Evolutionary conservation across 2,113 vertebrate genomes (phyloP), one percentile per base, ranked within the genome.

Genomic region (Morone chrysops): DNA sequence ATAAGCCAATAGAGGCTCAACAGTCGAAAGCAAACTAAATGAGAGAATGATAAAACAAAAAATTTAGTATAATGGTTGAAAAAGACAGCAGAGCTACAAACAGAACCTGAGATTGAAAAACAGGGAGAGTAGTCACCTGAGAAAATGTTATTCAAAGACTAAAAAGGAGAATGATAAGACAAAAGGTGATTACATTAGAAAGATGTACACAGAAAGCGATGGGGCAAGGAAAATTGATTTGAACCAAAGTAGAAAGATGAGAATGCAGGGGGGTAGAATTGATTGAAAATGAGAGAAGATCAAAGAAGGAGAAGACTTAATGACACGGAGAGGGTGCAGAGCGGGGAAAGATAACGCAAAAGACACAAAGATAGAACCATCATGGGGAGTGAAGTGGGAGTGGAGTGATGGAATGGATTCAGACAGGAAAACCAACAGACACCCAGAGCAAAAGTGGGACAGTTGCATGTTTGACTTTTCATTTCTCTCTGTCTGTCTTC

Each of bases 341-440:
- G 62, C 3, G 43, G 5, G 85, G 84, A 85, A 93, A 92, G 92
- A 94, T 93, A 80, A 70, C 89, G 61, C 90, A 92, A 16, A 67
- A 70, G 54, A 74, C 6, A 48, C n/a, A 36, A 50, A 13, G 56
- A 71, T 11, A 63, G 66, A 84, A 67, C 7, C 57, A 59, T 61
- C 51, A 73, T 10, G 57, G 45, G 12, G 61, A 76, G 61, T 31
- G 56, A 61, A 41, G 85, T 75, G 72, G 76, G 68, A 70, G 74
- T 78, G 40, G 61, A 86, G 56, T 84, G 87, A 89, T 75, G 62
- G 71, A 73, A 86, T 78, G 54, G 50, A 83, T 81, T 74, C 60
- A 81, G 83, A 86, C 79, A 88, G 74, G 57, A 83, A 90, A 89
- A 80, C 72, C 83, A 67, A 82, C 74, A 70, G 85, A 85, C 79